phyloP scores from a whole-genome alignment of 2,797 vertebrate species.

The Mormyrus proboscirostris region DNA sequence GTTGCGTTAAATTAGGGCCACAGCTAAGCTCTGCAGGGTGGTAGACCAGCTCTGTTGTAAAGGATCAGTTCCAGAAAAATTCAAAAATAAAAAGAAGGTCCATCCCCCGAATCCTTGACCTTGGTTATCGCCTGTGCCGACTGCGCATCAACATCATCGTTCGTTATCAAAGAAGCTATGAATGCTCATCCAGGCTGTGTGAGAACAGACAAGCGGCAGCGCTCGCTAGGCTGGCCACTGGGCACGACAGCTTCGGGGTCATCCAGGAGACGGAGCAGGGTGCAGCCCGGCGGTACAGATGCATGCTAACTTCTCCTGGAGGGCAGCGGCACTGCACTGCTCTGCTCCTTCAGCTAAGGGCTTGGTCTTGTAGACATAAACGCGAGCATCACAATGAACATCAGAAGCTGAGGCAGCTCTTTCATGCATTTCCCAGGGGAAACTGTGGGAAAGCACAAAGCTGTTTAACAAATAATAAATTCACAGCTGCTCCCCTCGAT shows the following conservation, averaged over 20 bases:
- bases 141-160: background rate
- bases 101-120: background rate
- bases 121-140: background rate
- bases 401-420: background rate
- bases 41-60: background rate
- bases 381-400: no score
- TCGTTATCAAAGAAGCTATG: background rate
- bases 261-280: background rate
- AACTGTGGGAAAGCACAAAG: background rate
- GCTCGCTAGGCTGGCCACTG: background rate
- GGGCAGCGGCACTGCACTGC: background rate
- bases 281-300: background rate
- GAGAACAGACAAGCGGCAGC: background rate
- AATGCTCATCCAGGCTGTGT: background rate
- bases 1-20: background rate
- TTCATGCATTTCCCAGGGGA: background rate
- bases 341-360: background rate
- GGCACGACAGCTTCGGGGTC: background rate
- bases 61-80: background rate
- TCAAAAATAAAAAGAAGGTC: background rate
- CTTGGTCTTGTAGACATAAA: background rate
- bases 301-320: background rate
- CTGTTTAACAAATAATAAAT: background rate
- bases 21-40: background rate
- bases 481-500: background rate